These are phyloP conservation scores for Schizotus pectinicornis DNA, from an alignment of 2,888 invertebrate genomes.

Conservation along the genomic window DNA sequence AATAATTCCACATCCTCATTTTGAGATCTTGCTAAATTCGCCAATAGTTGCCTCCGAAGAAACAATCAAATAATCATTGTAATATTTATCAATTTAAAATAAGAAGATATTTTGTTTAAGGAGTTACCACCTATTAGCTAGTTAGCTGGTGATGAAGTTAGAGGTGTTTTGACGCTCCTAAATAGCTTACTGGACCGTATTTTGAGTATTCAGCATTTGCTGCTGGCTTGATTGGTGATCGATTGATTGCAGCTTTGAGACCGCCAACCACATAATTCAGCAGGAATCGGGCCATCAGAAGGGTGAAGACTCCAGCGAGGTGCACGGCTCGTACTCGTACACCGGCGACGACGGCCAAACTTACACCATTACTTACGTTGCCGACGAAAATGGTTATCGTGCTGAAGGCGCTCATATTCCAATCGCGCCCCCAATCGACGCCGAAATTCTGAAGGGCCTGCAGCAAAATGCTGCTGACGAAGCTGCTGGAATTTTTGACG, in stretches of 20 bases:
- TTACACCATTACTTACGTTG: slow-evolving; percentile 58
- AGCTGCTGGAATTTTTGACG: slow-evolving; percentile 34
- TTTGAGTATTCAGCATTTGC: too few relatives aligned
- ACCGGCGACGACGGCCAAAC: slow-evolving; percentile 60
- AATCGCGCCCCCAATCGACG: slow-evolving; percentile 66
- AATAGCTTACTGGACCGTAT: too few relatives aligned
- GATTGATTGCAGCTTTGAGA: slow-evolving; percentile 61
- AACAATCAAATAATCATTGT: too few relatives aligned
- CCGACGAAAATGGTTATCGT: slow-evolving; percentile 67
- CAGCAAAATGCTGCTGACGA: slow-evolving; percentile 56
- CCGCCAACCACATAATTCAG: slow-evolving; percentile 56
- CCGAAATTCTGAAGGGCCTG: slow-evolving; percentile 63
- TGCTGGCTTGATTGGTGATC: slow-evolving; percentile 37
- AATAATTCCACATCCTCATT: too few relatives aligned
- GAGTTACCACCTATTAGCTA: too few relatives aligned
- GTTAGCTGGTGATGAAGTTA: too few relatives aligned
- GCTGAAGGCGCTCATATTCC: slow-evolving; percentile 63
- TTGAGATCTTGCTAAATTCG: too few relatives aligned
- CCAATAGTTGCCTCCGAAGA: too few relatives aligned
- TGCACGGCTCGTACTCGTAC: slow-evolving; percentile 61
- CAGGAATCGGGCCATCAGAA: slow-evolving; percentile 69
- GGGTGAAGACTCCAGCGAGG: slow-evolving; percentile 64
- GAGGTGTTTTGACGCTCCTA: too few relatives aligned
- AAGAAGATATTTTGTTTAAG: too few relatives aligned
- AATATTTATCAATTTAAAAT: too few relatives aligned